Percentiles rank a stretch among this genome's conserved stretches.
Conservation (phyloP, 2,888 invertebrate species). For the Gerris lacustris region DNA sequence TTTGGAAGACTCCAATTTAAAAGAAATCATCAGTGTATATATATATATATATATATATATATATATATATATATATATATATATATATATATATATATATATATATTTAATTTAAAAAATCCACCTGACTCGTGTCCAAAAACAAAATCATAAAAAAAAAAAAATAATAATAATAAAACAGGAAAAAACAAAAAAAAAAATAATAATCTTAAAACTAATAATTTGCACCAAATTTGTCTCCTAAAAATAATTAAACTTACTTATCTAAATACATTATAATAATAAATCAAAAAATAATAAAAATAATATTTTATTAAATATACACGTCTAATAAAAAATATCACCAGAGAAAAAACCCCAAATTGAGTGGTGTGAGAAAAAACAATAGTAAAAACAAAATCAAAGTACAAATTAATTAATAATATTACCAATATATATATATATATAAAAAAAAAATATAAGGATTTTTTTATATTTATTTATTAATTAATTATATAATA, state of each 20-base stretch:
- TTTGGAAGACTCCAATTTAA: too few species aligned
- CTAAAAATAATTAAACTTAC: neutral
- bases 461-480: conserved; percentile 6
- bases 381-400: conserved; percentile 5
- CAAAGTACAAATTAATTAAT: conserved; percentile 24
- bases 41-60: too few species aligned
- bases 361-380: neutral
- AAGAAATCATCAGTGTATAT: too few species aligned
- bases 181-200: too few species aligned
- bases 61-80: too few species aligned
- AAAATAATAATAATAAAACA: too few species aligned
- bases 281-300: conserved; percentile 10
- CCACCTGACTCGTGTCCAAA: too few species aligned
- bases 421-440: neutral
- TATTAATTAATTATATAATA: conserved; percentile 16
- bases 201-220: too few species aligned
- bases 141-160: too few species aligned
- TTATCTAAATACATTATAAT: conserved; percentile 8
- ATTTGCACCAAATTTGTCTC: neutral
- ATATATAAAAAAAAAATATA: neutral
- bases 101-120: too few species aligned
- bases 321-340: conserved; percentile 14
- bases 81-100: too few species aligned
- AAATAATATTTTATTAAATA: conserved; percentile 19
- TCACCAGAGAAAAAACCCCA: conserved; percentile 2